Conservation (phyloP, 92 coral and sea anemone species). For the Siderastrea radians region DNA sequence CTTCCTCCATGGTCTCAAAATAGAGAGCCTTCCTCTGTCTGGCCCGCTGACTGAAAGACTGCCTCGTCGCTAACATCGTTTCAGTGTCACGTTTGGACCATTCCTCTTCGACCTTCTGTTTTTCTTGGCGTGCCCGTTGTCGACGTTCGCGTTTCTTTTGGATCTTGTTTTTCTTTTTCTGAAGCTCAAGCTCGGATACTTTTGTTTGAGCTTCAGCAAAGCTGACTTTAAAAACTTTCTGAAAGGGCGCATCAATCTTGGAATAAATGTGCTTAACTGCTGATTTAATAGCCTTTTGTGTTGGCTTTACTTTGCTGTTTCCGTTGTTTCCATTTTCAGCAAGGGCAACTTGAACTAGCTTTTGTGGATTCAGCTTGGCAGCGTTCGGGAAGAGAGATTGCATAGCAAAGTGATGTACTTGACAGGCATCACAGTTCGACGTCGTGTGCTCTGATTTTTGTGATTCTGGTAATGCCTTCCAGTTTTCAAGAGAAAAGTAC, state of each 20-base stretch:
- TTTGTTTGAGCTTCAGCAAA: conserved; percentile 60
- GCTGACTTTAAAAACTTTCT: conserved; percentile 39
- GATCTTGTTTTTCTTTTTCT: conserved; percentile 11
- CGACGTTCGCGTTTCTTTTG: conserved; percentile 4
- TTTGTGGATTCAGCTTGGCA: no score
- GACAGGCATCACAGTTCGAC: conserved; percentile 33
- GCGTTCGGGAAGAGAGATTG: conserved; percentile 4
- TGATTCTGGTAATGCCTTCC: conserved; percentile 21
- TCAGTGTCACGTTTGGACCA: conserved; percentile 3
- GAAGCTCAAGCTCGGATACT: conserved; percentile 27
- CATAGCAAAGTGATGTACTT: conserved; percentile 17
- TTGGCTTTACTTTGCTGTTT: no score
- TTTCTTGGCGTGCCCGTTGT: conserved; percentile 6
- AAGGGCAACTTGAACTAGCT: neutral
- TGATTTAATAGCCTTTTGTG: no score
- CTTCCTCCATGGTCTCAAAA: no score
- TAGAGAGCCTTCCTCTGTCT: no score
- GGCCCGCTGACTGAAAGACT: neutral
- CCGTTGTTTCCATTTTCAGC: neutral
- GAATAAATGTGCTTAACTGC: no score
- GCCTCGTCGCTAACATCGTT: conserved; percentile 1
- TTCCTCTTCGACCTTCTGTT: neutral
- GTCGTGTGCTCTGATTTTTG: conserved; percentile 19
- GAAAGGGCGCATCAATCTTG: neutral
- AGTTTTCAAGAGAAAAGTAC: conserved; percentile 19